phyloP scores from a whole-genome alignment of 2,888 invertebrate species.

The Heliconius sara region DNA sequence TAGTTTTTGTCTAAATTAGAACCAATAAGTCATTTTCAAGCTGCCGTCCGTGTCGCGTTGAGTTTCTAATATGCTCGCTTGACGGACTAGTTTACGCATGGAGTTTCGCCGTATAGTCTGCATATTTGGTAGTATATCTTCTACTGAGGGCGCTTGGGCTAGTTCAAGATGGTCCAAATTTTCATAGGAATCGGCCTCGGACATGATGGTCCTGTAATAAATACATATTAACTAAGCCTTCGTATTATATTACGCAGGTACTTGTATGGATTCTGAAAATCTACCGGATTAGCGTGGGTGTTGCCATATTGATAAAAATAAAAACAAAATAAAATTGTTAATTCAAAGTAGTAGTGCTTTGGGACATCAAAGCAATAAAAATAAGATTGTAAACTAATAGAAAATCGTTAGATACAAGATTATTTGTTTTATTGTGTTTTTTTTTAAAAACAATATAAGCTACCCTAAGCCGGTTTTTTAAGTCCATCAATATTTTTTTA shows the following conservation, averaged over 20 bases:
- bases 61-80: slow-evolving; percentile 92
- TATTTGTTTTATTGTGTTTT: neutral
- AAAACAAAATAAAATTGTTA: neutral
- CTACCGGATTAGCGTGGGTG: slow-evolving; percentile 23
- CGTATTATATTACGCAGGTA: slow-evolving; percentile 2
- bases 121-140: slow-evolving; percentile 61
- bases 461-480: neutral
- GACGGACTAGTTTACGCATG: slow-evolving; percentile 89
- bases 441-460: neutral
- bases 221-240: slow-evolving; percentile 26
- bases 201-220: slow-evolving; percentile 76
- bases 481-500: no score
- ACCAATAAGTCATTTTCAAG: slow-evolving; percentile 95
- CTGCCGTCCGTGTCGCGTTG: slow-evolving; percentile 91
- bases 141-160: slow-evolving; percentile 65
- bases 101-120: slow-evolving; percentile 75
- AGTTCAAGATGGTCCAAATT: slow-evolving; percentile 86
- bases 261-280: slow-evolving; percentile 30
- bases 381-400: neutral
- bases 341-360: neutral
- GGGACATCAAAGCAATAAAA: neutral
- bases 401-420: no score
- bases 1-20: slow-evolving; percentile 72
- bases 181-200: slow-evolving; percentile 87
- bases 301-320: neutral